Evolutionary conservation across 2,888 invertebrate genomes (phyloP).

Genomic region (Anaspis maculata): DNA sequence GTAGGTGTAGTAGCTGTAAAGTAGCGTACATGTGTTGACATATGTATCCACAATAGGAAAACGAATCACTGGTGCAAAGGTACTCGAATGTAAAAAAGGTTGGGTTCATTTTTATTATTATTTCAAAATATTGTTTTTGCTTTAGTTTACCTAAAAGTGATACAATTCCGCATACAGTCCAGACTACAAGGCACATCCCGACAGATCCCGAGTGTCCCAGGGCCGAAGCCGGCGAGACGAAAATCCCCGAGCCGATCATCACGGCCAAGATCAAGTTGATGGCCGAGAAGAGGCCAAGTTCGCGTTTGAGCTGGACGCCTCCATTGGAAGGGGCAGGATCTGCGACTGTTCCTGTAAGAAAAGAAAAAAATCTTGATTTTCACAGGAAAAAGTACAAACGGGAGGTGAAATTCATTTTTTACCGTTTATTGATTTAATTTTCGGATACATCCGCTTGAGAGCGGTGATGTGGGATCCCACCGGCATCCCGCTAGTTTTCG

Average conservation of each 20-base stretch:
- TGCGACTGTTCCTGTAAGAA: constrained; percentile 3
- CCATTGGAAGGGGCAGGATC: constrained; percentile 11
- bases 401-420: too few relatives aligned
- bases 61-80: too few relatives aligned
- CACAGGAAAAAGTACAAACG: background rate
- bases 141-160: constrained; percentile 76
- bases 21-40: too few relatives aligned
- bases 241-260: constrained; percentile 88
- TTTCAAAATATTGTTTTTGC: too few relatives aligned
- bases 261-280: constrained; percentile 77
- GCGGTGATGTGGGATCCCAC: too few relatives aligned
- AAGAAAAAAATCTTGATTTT: background rate
- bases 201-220: constrained; percentile 70
- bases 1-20: too few relatives aligned
- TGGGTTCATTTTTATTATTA: too few relatives aligned
- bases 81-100: too few relatives aligned
- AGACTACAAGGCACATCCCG: constrained; percentile 68
- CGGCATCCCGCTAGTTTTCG: too few relatives aligned
- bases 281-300: constrained; percentile 73
- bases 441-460: too few relatives aligned
- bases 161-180: constrained; percentile 69
- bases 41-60: too few relatives aligned
- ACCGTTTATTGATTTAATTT: too few relatives aligned
- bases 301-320: constrained; percentile 59
- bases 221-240: constrained; percentile 74